These are phyloP conservation scores for Crypturellus tataupa DNA, from an alignment of 2,797 vertebrate species.

Conservation along the genomic window DNA sequence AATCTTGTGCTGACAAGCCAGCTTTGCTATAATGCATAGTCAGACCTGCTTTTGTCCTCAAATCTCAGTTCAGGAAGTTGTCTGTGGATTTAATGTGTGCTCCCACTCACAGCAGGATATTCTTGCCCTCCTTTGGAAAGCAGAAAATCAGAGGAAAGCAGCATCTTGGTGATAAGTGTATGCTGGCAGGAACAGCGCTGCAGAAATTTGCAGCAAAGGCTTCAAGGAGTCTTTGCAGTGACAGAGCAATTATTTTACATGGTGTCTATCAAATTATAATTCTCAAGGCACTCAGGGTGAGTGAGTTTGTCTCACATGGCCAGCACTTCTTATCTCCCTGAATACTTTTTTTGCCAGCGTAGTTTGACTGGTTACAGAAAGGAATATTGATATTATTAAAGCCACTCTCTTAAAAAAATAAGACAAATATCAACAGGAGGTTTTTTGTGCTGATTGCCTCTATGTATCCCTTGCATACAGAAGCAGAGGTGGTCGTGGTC, in stretches of 20 bases:
- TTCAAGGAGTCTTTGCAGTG: conserved; percentile 10
- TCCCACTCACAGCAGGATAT: conserved; percentile 9
- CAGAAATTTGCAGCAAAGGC: conserved; percentile 20
- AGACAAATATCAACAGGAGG: not conserved
- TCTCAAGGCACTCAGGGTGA: not conserved
- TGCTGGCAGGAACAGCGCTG: not conserved
- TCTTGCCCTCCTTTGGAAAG: conserved; percentile 21
- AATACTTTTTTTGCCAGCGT: not conserved
- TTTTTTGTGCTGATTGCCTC: not conserved
- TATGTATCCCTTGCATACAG: not conserved
- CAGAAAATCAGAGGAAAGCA: conserved; percentile 39
- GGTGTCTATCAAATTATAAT: not conserved
- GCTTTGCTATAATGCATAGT: not conserved
- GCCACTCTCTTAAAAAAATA: not conserved
- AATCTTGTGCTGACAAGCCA: not conserved
- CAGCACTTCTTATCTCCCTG: not conserved
- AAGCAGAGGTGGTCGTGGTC: not conserved
- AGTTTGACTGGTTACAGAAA: not conserved
- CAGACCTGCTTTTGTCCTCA: not conserved
- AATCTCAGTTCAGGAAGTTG: conserved; percentile 39
- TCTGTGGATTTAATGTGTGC: not conserved
- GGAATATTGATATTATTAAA: not conserved
- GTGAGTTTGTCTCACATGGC: not conserved
- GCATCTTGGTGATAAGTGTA: conserved; percentile 9
- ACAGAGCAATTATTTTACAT: conserved; percentile 7